These are phyloP conservation scores for Iselma pallidipennis DNA, from an alignment of 2,888 invertebrate genomes.

Conservation along the genomic window DNA sequence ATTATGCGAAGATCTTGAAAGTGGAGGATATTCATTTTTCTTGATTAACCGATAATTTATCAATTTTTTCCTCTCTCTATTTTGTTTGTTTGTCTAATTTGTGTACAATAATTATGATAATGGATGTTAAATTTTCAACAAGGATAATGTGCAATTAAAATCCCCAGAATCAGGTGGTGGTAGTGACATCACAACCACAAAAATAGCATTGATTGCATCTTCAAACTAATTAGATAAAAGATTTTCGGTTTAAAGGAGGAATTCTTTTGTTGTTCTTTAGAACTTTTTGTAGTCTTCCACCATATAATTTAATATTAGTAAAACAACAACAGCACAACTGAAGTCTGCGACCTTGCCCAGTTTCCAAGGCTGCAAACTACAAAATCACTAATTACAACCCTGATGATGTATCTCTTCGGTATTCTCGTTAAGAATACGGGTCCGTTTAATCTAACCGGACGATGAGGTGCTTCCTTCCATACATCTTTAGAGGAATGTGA, in stretches of 20 bases:
- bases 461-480: too few relatives aligned
- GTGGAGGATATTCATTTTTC: too few relatives aligned
- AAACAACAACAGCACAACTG: neutral
- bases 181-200: neutral
- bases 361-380: neutral
- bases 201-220: neutral
- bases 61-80: too few relatives aligned
- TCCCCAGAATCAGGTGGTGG: neutral
- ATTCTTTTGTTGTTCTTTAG: neutral
- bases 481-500: too few relatives aligned
- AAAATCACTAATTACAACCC: neutral
- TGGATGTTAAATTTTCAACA: neutral
- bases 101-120: neutral
- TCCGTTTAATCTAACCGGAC: too few relatives aligned
- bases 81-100: too few relatives aligned
- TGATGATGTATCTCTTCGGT: neutral
- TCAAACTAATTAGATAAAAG: neutral
- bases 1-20: too few relatives aligned
- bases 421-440: too few relatives aligned
- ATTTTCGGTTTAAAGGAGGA: too few relatives aligned
- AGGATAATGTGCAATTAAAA: too few relatives aligned
- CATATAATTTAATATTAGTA: neutral
- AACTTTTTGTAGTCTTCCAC: neutral
- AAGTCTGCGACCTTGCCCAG: neutral
- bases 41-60: too few relatives aligned